Evolutionary conservation across 2,888 invertebrate species (phyloP).

Genomic region (Yponomeuta sedellus): DNA sequence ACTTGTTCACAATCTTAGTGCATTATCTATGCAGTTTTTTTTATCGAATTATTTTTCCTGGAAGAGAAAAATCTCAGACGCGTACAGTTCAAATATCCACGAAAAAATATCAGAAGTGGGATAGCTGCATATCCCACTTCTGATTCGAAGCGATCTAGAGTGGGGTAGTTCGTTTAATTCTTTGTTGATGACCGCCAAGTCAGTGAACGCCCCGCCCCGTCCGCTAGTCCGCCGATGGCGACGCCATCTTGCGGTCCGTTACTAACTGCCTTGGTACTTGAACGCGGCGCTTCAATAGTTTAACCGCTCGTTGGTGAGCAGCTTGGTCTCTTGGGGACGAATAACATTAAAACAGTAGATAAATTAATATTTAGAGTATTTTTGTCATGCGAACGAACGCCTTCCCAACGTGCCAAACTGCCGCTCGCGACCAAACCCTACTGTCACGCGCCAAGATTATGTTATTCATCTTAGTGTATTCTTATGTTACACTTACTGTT

Average conservation of each 20-base stretch:
- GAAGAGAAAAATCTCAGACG: no score
- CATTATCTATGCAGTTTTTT: no score
- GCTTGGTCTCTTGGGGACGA: not conserved
- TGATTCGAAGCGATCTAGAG: no score
- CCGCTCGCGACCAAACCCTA: not conserved
- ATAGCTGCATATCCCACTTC: no score
- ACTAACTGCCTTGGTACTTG: not conserved
- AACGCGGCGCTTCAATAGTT: not conserved
- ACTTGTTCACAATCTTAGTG: no score
- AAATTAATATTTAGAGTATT: no score
- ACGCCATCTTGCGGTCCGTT: not conserved
- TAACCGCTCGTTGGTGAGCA: not conserved
- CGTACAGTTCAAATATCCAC: no score
- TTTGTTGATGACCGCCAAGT: not conserved
- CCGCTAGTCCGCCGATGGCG: not conserved
- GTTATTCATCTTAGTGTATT: not conserved
- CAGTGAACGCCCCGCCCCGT: not conserved
- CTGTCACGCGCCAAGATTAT: not conserved
- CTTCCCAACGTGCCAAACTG: not conserved
- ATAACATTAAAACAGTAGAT: no score
- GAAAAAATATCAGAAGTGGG: no score
- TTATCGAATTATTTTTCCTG: no score
- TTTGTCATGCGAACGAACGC: no score
- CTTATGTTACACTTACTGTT: not conserved
- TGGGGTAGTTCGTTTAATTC: no score